Base-by-base conservation (phyloP, 1,140 invertebrate genomes). In the Globodera ellingtonae region DNA sequence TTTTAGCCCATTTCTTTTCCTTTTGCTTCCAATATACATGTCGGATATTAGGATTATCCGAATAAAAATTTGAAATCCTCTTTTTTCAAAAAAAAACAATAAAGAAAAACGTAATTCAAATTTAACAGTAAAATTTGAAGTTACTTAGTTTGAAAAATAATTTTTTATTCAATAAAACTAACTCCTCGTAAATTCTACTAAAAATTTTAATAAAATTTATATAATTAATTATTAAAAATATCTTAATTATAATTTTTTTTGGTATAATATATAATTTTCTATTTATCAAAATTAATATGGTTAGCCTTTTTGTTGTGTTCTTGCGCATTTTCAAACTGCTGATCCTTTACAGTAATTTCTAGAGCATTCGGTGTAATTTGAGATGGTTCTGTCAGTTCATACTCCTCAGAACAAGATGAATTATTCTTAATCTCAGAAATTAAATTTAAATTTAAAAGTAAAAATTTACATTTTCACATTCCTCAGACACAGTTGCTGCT, bases 341-440 rank as follows among this genome's bases (percentile, higher is more conserved):
- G 56, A 75, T 75, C 73, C 47, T 75, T 75, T 21, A 75, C 73
- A n/a, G 24, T 7, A 74, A 74, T 74, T 74, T 74, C 72, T n/a
- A 35, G 46, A 44, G 7, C 62, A 62, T 62, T 62, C 18, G 10
- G 13, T 62, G 56, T n/a, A 62, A 18, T 62, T 62, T 52, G 56
- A 15, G 5, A 6, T 62, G 13, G 56, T 0, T 62, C 56, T 18
- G 50, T 7, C 50, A 52, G 10, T 52, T 52, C 50, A 5, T 35
- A 35, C 35, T 13, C 50, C 50, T 52, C 18, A 62, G 56, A 62
- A n/a, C 6, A 18, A 0, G 56, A 15, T 18, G 18, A 62, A 62
- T 18, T 18, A 18, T 62, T 18, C 56, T 62, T 18, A 62, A 62
- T 62, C 18, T 18, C 13, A 62, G 13, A n/a, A 62, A 62, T 18